Conservation (phyloP, 2,888 invertebrate species). For the Macaria notata region DNA sequence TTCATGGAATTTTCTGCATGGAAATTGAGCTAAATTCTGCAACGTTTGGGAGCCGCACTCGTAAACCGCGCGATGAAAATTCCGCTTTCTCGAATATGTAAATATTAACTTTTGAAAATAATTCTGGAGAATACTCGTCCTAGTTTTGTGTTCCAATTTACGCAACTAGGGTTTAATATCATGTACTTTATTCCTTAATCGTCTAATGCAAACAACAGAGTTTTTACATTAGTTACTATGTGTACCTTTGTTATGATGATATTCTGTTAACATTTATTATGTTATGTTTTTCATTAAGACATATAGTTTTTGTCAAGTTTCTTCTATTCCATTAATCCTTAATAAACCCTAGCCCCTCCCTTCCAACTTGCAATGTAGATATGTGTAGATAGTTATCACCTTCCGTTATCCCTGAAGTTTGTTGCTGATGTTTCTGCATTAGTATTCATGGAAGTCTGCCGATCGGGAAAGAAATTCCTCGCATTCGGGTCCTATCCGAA, state of each 20-base stretch:
- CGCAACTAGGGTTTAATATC: too few relatives aligned
- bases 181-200: too few relatives aligned
- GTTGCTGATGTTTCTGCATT: constrained; percentile 61
- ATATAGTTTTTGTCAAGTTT: too few relatives aligned
- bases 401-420: constrained; percentile 61
- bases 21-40: constrained; percentile 64
- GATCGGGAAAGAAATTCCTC: constrained; percentile 77
- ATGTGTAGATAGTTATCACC: constrained; percentile 40
- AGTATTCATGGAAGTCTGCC: constrained; percentile 80
- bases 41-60: constrained; percentile 50
- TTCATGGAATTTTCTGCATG: constrained; percentile 72
- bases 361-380: constrained; percentile 1
- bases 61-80: constrained; percentile 37
- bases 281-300: too few relatives aligned
- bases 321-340: too few relatives aligned
- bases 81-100: constrained; percentile 49
- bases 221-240: too few relatives aligned
- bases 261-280: too few relatives aligned
- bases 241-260: too few relatives aligned
- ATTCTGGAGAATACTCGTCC: constrained; percentile 25
- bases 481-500: constrained; percentile 67
- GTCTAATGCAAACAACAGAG: too few relatives aligned
- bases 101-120: constrained; percentile 50
- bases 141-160: constrained; percentile 21
- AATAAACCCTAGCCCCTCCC: too few relatives aligned